A percentile compares a stretch with the other conserved stretches of the same genome.
Conservation (phyloP, 2,888 invertebrate species). For the Cephus pulcher region DNA sequence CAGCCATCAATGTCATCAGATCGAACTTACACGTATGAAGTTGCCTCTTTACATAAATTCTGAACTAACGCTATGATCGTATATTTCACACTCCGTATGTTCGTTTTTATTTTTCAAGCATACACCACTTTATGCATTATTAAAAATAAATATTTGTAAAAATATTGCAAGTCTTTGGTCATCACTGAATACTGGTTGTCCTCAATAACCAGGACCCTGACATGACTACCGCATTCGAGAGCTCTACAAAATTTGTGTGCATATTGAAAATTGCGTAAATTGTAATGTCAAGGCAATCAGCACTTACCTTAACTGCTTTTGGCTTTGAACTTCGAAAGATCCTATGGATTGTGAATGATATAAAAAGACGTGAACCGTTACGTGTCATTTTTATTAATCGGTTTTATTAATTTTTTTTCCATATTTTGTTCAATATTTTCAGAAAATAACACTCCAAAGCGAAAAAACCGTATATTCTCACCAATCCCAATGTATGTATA, state of each 20-base stretch:
- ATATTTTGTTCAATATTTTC: constrained; percentile 67
- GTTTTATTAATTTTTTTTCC: constrained; percentile 64
- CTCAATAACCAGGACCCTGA: background rate
- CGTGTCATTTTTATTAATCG: constrained; percentile 59
- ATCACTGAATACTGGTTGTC: background rate
- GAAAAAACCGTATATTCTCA: constrained; percentile 67
- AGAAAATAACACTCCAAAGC: constrained; percentile 68
- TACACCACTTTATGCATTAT: no score
- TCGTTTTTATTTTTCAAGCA: background rate
- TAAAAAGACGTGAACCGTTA: constrained; percentile 10
- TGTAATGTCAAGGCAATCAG: background rate
- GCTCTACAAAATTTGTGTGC: background rate
- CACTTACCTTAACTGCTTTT: background rate
- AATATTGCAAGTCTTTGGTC: background rate
- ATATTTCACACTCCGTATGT: background rate
- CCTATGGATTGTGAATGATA: background rate
- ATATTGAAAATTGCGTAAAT: background rate
- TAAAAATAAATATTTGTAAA: no score
- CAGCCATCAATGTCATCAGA: background rate
- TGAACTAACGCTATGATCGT: background rate
- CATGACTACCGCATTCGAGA: background rate
- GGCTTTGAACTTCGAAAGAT: background rate
- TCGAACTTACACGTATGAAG: background rate
- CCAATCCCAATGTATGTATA: constrained; percentile 65
- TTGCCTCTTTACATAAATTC: background rate